Evolutionary conservation across 2,113 vertebrate genomes (phyloP).

Genomic region (Numida meleagris): DNA sequence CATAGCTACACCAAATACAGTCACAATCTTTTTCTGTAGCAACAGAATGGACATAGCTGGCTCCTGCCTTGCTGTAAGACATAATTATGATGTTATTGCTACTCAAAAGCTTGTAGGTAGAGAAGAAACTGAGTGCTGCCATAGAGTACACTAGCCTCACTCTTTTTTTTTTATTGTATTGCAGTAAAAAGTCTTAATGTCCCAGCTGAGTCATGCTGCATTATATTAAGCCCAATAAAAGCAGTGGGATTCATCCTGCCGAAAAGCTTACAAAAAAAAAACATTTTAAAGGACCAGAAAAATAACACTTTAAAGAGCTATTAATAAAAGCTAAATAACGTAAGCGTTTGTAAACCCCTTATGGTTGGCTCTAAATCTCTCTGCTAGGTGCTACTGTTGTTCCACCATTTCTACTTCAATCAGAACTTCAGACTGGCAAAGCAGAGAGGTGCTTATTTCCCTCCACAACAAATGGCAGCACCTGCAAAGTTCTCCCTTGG

Average conservation of each 20-base stretch:
- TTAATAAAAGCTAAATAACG: not conserved
- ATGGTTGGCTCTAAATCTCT: not conserved
- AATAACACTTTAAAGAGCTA: not conserved
- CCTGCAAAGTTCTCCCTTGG: not conserved
- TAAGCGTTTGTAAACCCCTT: not conserved
- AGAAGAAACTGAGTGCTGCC: not conserved
- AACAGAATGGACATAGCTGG: not conserved
- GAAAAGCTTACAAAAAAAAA: not conserved
- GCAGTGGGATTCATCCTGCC: not conserved
- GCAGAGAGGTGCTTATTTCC: not conserved
- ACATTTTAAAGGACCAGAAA: not conserved
- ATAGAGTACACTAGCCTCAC: not conserved
- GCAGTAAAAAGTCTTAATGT: not conserved
- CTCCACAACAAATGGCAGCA: not conserved
- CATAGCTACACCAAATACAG: not conserved
- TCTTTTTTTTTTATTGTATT: not conserved
- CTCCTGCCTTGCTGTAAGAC: not conserved
- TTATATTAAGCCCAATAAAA: not conserved
- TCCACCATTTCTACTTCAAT: not conserved
- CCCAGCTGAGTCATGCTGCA: not conserved
- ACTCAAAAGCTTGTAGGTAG: not conserved
- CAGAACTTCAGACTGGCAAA: not conserved
- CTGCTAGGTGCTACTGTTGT: not conserved
- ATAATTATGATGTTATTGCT: fast-evolving
- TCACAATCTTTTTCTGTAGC: not conserved